Conservation (phyloP, 2,797 vertebrate genomes). For the Poecile montanus region DNA sequence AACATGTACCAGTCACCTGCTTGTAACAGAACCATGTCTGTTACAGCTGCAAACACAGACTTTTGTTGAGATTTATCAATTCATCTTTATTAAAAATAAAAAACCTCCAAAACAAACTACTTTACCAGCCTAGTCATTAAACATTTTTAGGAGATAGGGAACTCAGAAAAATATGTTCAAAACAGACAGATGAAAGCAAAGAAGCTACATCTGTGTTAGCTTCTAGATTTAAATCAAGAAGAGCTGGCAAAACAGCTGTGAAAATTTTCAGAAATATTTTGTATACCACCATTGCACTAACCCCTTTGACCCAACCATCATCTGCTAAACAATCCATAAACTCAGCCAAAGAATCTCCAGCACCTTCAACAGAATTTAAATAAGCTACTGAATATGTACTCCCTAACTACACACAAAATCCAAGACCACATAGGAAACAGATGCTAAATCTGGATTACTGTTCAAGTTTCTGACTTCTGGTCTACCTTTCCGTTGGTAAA, state of each 20-base stretch:
- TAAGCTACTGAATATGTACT: not conserved
- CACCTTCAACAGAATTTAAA: not conserved
- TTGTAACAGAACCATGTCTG: not conserved
- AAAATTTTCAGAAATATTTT: not conserved
- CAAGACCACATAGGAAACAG: not conserved
- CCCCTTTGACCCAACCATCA: not conserved
- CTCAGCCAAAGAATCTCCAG: not conserved
- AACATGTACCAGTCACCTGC: not conserved
- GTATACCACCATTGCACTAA: not conserved
- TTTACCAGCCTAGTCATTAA: not conserved
- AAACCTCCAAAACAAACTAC: not conserved
- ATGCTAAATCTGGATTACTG: not conserved
- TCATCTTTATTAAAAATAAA: not conserved
- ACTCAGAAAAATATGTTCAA: not conserved
- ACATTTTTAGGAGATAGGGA: not conserved
- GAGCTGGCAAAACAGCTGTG: not conserved
- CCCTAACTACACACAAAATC: not conserved
- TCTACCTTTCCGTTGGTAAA: not conserved
- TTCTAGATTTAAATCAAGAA: not conserved
- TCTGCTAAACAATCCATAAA: not conserved
- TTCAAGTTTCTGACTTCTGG: not conserved
- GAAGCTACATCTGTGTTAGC: not conserved
- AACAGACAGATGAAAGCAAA: not conserved
- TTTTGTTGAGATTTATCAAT: not conserved
- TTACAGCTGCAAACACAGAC: not conserved